Evolutionary conservation across 2,113 vertebrate species (phyloP).

Genomic region (Cyprinus carpio): DNA sequence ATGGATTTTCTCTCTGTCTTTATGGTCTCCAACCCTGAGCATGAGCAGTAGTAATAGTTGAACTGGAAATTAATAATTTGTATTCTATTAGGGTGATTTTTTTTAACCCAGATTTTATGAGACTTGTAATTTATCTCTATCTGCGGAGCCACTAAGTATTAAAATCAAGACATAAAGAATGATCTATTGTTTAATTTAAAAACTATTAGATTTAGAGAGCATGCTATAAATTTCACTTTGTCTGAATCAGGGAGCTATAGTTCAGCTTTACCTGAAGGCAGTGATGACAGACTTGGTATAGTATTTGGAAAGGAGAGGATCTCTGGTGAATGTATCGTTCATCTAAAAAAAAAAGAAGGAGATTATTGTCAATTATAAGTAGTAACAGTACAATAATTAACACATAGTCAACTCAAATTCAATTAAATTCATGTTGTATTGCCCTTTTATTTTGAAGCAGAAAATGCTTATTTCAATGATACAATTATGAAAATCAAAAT

Average conservation of each 20-base stretch:
- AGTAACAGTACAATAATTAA: not conserved
- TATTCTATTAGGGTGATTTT: conserved; percentile 3
- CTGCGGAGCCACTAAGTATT: not conserved
- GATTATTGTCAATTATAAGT: not conserved
- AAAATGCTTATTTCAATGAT: not conserved
- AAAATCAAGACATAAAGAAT: conserved; percentile 24
- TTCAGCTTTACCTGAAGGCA: conserved; percentile 73
- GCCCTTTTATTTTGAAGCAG: not conserved
- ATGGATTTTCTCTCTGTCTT: not conserved
- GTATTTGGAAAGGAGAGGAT: conserved; percentile 68
- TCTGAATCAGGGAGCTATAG: not conserved
- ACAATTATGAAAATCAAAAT: too few species aligned
- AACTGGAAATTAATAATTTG: conserved; percentile 6
- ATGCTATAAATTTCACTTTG: not conserved
- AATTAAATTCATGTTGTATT: not conserved
- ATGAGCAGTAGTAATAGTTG: not conserved
- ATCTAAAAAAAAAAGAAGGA: conserved; percentile 68
- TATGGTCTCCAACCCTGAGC: not conserved
- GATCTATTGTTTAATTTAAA: conserved; percentile 18
- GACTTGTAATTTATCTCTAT: conserved; percentile 28
- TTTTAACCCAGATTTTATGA: not conserved
- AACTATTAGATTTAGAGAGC: conserved; percentile 18
- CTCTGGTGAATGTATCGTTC: conserved; percentile 58
- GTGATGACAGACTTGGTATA: conserved; percentile 69
- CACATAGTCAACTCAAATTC: not conserved